Percentiles rank a stretch among this genome's conserved stretches.
Conservation (phyloP, 2,797 vertebrate species). For the Petrocephalus schoutedeni region DNA sequence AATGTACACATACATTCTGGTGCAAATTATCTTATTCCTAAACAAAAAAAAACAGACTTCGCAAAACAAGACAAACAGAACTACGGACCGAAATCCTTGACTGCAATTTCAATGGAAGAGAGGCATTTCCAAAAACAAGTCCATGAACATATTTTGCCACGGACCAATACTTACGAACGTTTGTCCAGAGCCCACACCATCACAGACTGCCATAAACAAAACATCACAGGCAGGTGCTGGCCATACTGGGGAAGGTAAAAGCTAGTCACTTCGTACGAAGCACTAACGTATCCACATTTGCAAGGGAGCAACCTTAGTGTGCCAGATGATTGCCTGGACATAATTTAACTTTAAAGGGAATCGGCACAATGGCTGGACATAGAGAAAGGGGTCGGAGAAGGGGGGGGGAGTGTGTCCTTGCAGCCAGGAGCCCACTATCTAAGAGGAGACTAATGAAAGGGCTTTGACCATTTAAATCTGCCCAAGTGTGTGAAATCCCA, state of each 20-base stretch:
- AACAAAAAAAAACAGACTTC: slow-evolving; percentile 43
- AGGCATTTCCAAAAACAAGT: not conserved
- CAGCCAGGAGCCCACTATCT: slow-evolving; percentile 32
- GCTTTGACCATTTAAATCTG: slow-evolving; percentile 58
- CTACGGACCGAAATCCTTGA: not conserved
- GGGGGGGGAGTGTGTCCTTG: slow-evolving; percentile 37
- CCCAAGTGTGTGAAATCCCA: slow-evolving; percentile 67
- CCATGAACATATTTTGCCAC: slow-evolving; percentile 48
- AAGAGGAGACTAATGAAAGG: slow-evolving; percentile 49
- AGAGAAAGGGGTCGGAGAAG: not conserved
- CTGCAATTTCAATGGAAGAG: not conserved
- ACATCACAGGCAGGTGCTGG: not conserved
- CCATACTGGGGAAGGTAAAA: not conserved
- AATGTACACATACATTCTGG: slow-evolving; percentile 38
- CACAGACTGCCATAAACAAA: not conserved
- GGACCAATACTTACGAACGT: not conserved
- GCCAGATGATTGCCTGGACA: not conserved
- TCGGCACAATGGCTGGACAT: slow-evolving; percentile 10
- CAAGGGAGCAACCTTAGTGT: not conserved
- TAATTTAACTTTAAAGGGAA: not conserved
- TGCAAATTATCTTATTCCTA: slow-evolving; percentile 51
- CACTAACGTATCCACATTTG: not conserved
- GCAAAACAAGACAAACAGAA: slow-evolving; percentile 36
- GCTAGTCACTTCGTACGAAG: not conserved
- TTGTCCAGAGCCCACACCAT: not conserved